Evolutionary conservation across 2,888 invertebrate species (phyloP).

Genomic region (Synanthedon formicaeformis): DNA sequence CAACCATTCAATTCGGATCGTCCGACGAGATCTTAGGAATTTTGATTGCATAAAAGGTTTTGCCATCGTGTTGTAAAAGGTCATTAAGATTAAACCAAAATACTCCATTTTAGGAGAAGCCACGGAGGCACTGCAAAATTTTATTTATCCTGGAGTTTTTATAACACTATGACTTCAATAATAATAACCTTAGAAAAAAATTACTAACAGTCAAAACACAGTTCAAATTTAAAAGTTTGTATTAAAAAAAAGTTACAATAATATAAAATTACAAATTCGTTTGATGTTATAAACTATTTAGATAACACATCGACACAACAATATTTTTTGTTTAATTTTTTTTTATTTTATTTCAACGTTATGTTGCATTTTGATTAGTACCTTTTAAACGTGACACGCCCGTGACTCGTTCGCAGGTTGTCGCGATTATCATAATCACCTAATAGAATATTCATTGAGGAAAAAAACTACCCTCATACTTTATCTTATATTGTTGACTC

Average conservation of each 20-base stretch:
- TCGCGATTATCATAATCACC: conserved; percentile 9
- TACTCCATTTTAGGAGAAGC: no score
- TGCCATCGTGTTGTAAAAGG: background rate
- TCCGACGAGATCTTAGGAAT: background rate
- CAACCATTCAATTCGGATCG: background rate
- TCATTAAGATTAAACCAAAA: no score
- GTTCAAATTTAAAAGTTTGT: no score
- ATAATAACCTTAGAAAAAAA: no score
- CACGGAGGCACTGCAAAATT: no score
- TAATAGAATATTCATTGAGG: conserved; percentile 8
- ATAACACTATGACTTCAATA: no score
- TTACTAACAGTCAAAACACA: no score
- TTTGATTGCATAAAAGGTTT: background rate
- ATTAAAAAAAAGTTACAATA: background rate
- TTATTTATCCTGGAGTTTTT: no score
- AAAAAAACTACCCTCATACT: conserved; percentile 1
- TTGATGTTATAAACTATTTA: conserved; percentile 31
- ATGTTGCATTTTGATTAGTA: conserved; percentile 6
- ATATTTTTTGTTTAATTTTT: conserved; percentile 1
- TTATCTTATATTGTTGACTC: conserved; percentile 21
- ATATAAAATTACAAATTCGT: background rate
- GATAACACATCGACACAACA: conserved; percentile 29
- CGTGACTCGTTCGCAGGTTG: conserved; percentile 6
- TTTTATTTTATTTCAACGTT: conserved; percentile 4
- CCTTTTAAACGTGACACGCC: conserved; percentile 3